Percentiles rank a stretch among this genome's conserved stretches.
These are phyloP conservation scores for Diplosoma virens DNA, from an alignment of 23 tunicate genomes.

Conservation along the genomic window DNA sequence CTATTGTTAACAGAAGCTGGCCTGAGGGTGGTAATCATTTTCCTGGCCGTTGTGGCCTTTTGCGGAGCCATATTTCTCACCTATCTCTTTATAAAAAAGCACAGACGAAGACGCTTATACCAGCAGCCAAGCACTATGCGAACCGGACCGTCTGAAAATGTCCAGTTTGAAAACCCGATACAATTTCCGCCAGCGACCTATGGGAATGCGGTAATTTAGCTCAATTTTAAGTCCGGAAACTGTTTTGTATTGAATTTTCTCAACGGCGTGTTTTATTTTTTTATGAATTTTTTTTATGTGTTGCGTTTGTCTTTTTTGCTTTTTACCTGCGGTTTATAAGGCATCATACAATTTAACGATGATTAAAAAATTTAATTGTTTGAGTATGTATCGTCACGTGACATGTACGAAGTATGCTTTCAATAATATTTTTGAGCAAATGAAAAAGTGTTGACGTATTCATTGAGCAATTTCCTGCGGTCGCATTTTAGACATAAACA, in stretches of 20 bases:
- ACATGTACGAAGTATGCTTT: too few relatives aligned
- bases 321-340: too few relatives aligned
- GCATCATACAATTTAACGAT: too few relatives aligned
- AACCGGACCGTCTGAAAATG: neutral
- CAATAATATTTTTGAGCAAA: too few relatives aligned
- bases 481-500: too few relatives aligned
- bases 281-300: too few relatives aligned
- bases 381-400: too few relatives aligned
- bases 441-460: too few relatives aligned
- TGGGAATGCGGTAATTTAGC: conserved; percentile 8
- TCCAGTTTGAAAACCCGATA: conserved; percentile 14
- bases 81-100: neutral
- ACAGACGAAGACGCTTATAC: neutral
- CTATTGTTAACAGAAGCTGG: conserved; percentile 4
- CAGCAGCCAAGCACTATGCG: neutral
- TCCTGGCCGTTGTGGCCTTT: neutral
- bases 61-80: neutral
- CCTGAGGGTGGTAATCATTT: neutral
- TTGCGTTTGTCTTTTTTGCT: too few relatives aligned
- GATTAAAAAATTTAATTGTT: too few relatives aligned
- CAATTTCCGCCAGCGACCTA: conserved; percentile 19
- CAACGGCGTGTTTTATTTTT: too few relatives aligned
- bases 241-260: neutral
- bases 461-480: too few relatives aligned
- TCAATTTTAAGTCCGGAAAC: neutral